Evolutionary conservation across 2,113 vertebrate species (phyloP), one percentile per base, ranked within the genome.

Genomic region (Corynorhinus townsendii): DNA sequence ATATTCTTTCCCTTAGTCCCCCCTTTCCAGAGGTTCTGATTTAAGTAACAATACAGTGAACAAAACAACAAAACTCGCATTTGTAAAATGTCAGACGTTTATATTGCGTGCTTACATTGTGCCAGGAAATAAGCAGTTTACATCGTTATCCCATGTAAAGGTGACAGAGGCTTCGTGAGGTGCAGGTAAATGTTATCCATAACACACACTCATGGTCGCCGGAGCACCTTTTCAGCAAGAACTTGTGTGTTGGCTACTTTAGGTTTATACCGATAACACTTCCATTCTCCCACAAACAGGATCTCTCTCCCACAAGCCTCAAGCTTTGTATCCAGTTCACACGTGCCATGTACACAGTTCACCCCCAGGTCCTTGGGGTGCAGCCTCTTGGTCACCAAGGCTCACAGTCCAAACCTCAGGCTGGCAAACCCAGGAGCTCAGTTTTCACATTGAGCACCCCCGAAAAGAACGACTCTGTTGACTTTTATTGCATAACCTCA

Each of bases 191-290:
- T 35, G 11, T 19, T 30, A 7, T 11, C 15, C 10, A 0, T 1
- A 66, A 3, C 5, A 11, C 3, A 12, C 20, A 16, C 8, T 47
- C 22, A 10, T 1, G 0, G 45, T 47, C 28, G 9, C 59, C 20
- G 26, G 11, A 10, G n/a, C 83, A 75, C 35, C 7, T 24, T 81
- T 40, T 45, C 59, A 19, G 38, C 59, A 43, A n/a, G 66, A 35
- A 52, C 10, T 33, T 59, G 54, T 30, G 33, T 77, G 64, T 66
- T 79, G 84, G n/a, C 14, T 28, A 9, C 59, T 14, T 82, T 30
- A 38, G 71, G n/a, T 73, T 86, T 79, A 81, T n/a, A 79, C 33
- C 33, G 40, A 38, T 59, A 91, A 89, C 84, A 88, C 52, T 54
- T 66, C 22, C 0, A 35, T 26, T 16, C 26, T 26, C 72, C 33